These are phyloP conservation scores for Egretta garzetta DNA, from an alignment of 2,113 vertebrate species.

Conservation along the genomic window DNA sequence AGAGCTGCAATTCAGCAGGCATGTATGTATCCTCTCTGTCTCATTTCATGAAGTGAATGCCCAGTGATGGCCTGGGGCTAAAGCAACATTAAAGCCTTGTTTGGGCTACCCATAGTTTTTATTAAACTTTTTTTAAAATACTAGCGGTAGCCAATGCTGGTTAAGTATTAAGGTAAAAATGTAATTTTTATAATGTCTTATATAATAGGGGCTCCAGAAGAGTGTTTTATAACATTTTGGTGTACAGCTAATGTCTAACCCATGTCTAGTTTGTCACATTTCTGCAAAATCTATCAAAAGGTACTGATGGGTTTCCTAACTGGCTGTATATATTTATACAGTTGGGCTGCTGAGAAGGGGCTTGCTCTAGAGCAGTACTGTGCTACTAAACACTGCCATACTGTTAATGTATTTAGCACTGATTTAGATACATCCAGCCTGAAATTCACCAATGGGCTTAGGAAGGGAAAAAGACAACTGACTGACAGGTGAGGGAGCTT, in stretches of 20 bases:
- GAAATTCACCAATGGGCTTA: accelerated
- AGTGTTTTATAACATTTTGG: background rate
- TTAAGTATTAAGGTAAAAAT: background rate
- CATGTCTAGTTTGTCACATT: background rate
- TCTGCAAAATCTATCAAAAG: background rate
- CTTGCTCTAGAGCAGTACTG: background rate
- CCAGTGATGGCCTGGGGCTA: background rate
- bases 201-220: background rate
- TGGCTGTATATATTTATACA: background rate
- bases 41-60: background rate
- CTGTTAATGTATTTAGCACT: background rate
- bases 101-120: background rate
- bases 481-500: background rate
- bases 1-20: slow-evolving; percentile 47
- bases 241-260: background rate
- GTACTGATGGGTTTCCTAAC: background rate
- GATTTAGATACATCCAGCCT: background rate
- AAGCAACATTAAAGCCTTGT: background rate
- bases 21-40: background rate
- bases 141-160: background rate
- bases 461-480: background rate
- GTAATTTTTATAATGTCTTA: background rate
- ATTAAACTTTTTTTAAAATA: background rate
- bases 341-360: background rate
- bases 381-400: background rate